phyloP scores from a whole-genome alignment of 2,113 vertebrate genomes.

The Corythoichthys haematopterus region DNA sequence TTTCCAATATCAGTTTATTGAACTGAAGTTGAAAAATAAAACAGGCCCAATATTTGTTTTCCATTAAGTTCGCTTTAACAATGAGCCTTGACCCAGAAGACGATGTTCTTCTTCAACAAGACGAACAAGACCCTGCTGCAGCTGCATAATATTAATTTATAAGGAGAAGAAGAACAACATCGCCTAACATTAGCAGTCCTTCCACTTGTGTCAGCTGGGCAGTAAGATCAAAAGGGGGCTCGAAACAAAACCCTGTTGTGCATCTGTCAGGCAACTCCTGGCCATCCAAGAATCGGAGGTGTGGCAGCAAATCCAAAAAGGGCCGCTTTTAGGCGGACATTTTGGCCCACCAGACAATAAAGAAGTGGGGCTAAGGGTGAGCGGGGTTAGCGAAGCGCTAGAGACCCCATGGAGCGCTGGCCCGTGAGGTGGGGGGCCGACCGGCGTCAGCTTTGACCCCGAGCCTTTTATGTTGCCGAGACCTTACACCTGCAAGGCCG shows the following conservation, averaged over 20 bases:
- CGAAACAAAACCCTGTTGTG: slow-evolving; percentile 63
- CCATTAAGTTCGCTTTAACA: too few relatives aligned
- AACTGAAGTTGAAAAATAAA: too few relatives aligned
- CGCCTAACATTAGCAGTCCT: slow-evolving; percentile 30
- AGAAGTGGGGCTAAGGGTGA: slow-evolving; percentile 42
- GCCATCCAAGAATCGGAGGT: slow-evolving; percentile 41
- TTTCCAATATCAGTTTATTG: too few relatives aligned
- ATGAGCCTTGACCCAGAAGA: too few relatives aligned
- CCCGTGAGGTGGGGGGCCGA: slow-evolving; percentile 3
- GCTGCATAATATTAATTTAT: too few relatives aligned
- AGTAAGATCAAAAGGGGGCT: slow-evolving; percentile 54
- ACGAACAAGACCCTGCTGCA: too few relatives aligned
- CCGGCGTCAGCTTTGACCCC: slow-evolving; percentile 55
- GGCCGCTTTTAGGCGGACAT: slow-evolving; percentile 21
- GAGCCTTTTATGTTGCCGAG: slow-evolving; percentile 44
- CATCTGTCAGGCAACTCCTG: slow-evolving; percentile 50
- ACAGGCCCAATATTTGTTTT: too few relatives aligned
- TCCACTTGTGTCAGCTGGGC: neutral
- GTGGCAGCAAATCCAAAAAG: slow-evolving; percentile 27
- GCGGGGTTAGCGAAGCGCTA: slow-evolving; percentile 38
- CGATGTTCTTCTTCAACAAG: too few relatives aligned
- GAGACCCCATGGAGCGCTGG: slow-evolving; percentile 19
- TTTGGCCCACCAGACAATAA: slow-evolving; percentile 24
- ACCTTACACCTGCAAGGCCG: slow-evolving; percentile 53
- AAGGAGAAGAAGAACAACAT: too few relatives aligned